phyloP scores from a whole-genome alignment of 2,797 vertebrate species.

The Neopelma chrysocephalum region DNA sequence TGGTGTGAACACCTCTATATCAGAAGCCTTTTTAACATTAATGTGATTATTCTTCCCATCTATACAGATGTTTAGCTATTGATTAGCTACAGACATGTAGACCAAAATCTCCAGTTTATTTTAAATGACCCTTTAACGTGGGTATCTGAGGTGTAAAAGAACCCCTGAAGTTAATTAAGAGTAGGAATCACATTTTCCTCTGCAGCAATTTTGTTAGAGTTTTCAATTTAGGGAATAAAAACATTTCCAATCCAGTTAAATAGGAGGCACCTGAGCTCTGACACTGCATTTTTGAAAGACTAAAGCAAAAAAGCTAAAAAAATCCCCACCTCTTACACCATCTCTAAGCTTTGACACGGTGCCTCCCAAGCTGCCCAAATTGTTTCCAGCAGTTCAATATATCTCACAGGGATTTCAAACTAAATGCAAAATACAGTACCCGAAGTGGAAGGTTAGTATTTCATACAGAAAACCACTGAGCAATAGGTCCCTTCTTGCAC shows the following conservation, averaged over 20 bases:
- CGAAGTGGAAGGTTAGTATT: conserved; percentile 16
- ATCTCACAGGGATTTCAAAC: not conserved
- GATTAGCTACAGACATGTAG: not conserved
- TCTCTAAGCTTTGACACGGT: not conserved
- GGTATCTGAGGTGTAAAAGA: not conserved
- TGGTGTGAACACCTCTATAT: not conserved
- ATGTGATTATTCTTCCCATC: not conserved
- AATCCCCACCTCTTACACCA: not conserved
- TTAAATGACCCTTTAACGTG: not conserved
- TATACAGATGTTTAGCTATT: not conserved
- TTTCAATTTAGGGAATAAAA: not conserved
- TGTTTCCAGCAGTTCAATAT: conserved; percentile 19
- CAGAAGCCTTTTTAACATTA: not conserved
- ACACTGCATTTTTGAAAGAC: not conserved
- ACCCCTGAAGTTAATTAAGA: not conserved
- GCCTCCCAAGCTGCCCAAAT: not conserved
- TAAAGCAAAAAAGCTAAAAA: not conserved
- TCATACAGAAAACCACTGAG: not conserved
- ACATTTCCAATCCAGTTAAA: not conserved
- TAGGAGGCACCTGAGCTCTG: not conserved
- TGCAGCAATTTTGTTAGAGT: not conserved
- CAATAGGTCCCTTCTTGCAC: not conserved
- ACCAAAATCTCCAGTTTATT: not conserved
- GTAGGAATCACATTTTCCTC: not conserved
- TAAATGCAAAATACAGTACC: conserved; percentile 22